These are phyloP conservation scores for Ailuropoda melanoleuca DNA, from an alignment of 2,113 vertebrate species.

Conservation along the genomic window DNA sequence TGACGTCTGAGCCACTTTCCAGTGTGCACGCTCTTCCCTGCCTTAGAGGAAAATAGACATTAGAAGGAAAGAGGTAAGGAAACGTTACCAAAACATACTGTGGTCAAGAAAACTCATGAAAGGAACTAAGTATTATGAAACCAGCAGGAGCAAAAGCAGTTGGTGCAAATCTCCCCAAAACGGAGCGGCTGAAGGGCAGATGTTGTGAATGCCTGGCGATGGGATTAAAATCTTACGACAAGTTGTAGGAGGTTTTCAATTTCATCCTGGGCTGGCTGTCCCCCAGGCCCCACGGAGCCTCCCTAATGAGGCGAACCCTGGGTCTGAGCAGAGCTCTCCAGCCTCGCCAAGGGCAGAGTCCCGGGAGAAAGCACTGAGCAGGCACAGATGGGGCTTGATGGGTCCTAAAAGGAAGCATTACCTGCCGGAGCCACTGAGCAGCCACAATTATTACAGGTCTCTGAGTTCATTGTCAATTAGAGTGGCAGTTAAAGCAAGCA, in stretches of 20 bases:
- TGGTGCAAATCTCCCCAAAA: neutral
- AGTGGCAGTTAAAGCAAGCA: slow-evolving; percentile 90
- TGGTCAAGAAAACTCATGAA: neutral
- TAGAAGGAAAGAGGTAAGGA: neutral
- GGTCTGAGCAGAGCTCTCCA: slow-evolving; percentile 74
- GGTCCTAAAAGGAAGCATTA: slow-evolving; percentile 93
- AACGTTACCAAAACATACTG: neutral
- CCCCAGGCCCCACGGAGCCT: slow-evolving; percentile 53
- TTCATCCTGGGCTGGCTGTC: slow-evolving; percentile 71
- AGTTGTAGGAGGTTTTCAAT: slow-evolving; percentile 65
- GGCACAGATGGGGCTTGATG: slow-evolving; percentile 93
- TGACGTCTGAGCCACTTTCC: neutral
- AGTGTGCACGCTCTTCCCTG: rapidly evolving
- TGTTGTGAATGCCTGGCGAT: slow-evolving; percentile 41
- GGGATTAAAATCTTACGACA: slow-evolving; percentile 62
- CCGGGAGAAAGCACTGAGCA: slow-evolving; percentile 34
- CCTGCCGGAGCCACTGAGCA: slow-evolving; percentile 91
- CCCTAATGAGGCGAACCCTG: neutral
- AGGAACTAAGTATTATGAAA: neutral
- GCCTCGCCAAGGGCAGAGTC: slow-evolving; percentile 59
- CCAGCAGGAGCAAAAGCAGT: neutral
- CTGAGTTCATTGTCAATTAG: slow-evolving; percentile 96
- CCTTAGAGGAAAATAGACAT: neutral
- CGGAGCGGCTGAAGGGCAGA: slow-evolving; percentile 49
- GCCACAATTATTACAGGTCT: slow-evolving; percentile 92